Conservation (phyloP, 2,888 invertebrate species). For the Drosophila percnosoma region DNA sequence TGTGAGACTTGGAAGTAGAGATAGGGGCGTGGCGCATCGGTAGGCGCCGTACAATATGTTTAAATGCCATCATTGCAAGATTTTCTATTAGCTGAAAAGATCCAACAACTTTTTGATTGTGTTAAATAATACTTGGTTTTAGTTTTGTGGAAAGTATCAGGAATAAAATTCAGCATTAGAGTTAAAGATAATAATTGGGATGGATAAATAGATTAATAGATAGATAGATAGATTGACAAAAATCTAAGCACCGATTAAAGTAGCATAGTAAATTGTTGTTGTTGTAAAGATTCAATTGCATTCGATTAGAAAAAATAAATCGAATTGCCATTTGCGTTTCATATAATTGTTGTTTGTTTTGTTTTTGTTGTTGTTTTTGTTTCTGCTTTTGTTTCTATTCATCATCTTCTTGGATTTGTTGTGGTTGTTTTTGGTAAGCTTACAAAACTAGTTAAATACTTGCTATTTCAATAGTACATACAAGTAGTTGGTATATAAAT, state of each 20-base stretch:
- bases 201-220: conserved; percentile 10
- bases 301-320: conserved; percentile 55
- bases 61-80: conserved; percentile 76
- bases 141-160: conserved; percentile 54
- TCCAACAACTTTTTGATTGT: conserved; percentile 67
- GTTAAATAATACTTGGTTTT: conserved; percentile 73
- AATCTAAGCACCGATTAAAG: conserved; percentile 68
- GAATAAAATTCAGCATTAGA: conserved; percentile 68
- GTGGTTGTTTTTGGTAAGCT: conserved; percentile 58
- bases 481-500: conserved; percentile 75
- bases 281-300: conserved; percentile 5
- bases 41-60: conserved; percentile 43
- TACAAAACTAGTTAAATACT: conserved; percentile 81
- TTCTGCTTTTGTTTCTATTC: conserved; percentile 3
- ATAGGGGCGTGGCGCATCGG: conserved; percentile 33
- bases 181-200: conserved; percentile 22
- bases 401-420: conserved; percentile 12
- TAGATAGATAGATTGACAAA: conserved; percentile 22
- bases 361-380: not conserved
- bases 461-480: conserved; percentile 78
- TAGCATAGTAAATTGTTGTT: conserved; percentile 40
- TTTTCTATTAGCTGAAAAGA: conserved; percentile 51
- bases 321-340: conserved; percentile 51
- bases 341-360: conserved; percentile 11
- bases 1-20: conserved; percentile 67